Evolutionary conservation across 2,888 invertebrate genomes (phyloP), one percentile per base, ranked within the genome.

Genomic region (Resseliella maxima): DNA sequence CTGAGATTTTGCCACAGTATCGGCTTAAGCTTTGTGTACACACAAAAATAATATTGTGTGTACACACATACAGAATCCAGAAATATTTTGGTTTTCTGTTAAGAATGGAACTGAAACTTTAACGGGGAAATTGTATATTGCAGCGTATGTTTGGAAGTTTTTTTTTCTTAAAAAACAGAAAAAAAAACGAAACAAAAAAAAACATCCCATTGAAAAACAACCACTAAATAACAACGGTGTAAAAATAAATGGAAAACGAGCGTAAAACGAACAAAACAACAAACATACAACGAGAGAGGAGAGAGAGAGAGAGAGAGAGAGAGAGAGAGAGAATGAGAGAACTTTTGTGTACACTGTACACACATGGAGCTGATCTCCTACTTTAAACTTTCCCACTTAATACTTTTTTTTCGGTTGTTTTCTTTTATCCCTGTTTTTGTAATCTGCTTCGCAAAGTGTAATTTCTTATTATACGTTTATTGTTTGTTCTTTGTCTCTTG

Each of bases 401-500:
- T 83, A 38, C 83, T 83, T 83, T 83, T n/a, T n/a, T 83, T 83
- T 38, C 38, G 83, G 83, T 15, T 38, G 38, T 83, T 38, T 83
- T 38, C 83, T 72, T 31, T 31, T 31, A 31, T 72, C 31, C 31
- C 72, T 15, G 5, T 36, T 83, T 83, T 5, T n/a, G 83, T 83
- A 83, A 38, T 83, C 38, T 83, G 83, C 38, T 83, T 38, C 38
- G 6, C 36, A 81, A 36, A 36, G 35, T 81, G 81, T 36, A 81
- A 36, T 36, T 81, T 36, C 83, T 72, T 72, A 83, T 83, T 83
- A 83, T 83, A 83, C 83, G 38, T 83, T 72, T 72, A 83, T 83
- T 83, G 38, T 83, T 83, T 38, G 83, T 83, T 83, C 83, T 83
- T 83, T 83, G 83, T 83, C 83, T 83, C 38, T 24, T 83, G 83